phyloP scores from a whole-genome alignment of 1,140 invertebrate genomes.

The Drosophila nigromelanica region DNA sequence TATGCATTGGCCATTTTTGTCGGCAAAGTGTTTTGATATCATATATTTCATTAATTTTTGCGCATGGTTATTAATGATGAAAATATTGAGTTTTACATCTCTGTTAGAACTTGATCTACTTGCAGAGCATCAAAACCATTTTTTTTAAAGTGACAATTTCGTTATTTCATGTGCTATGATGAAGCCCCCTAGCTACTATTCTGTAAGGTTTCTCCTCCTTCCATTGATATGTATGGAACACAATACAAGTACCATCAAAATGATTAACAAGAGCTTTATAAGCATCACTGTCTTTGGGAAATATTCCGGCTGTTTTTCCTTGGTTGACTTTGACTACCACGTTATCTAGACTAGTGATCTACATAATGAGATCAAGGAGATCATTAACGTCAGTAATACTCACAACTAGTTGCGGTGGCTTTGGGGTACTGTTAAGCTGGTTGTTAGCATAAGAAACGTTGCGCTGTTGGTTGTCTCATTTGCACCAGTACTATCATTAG shows the following conservation, averaged over 20 bases:
- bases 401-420: conserved; percentile 16
- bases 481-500: neutral
- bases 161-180: conserved; percentile 5
- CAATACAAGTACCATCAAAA: conserved; percentile 5
- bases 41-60: conserved; percentile 9
- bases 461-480: neutral
- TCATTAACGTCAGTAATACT: conserved; percentile 5
- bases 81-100: conserved; percentile 27
- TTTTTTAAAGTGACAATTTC: conserved; percentile 13
- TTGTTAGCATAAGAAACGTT: neutral
- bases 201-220: conserved; percentile 19
- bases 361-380: conserved; percentile 9
- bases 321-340: conserved; percentile 13
- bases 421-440: neutral
- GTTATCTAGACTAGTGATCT: conserved; percentile 10
- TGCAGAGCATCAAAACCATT: conserved; percentile 23
- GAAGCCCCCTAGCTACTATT: conserved; percentile 15
- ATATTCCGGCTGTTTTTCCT: conserved; percentile 14
- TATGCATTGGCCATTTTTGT: neutral
- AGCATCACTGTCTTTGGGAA: conserved; percentile 3
- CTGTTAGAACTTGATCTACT: conserved; percentile 13
- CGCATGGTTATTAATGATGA: conserved; percentile 25
- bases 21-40: no score
- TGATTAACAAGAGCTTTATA: conserved; percentile 9
- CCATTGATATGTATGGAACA: conserved; percentile 21